Conservation (phyloP, 2,888 invertebrate species). For the Resseliella maxima region DNA sequence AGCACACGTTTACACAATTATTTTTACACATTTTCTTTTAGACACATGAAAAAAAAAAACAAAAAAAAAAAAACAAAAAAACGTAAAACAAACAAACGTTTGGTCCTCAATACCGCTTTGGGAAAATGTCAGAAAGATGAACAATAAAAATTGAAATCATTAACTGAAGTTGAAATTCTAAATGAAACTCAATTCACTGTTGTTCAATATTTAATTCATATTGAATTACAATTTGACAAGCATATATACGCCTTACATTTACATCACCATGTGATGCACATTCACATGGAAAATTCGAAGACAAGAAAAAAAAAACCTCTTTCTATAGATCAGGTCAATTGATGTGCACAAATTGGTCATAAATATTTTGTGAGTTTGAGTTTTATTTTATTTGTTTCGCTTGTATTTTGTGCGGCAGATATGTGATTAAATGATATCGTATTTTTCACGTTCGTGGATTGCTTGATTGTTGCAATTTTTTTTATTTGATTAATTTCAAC, state of each 20-base stretch:
- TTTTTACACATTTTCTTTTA: conserved; percentile 2
- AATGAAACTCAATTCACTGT: neutral
- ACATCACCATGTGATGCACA: no score
- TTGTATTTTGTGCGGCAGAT: no score
- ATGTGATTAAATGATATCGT: conserved; percentile 10
- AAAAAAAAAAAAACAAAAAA: no score
- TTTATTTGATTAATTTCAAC: conserved; percentile 1
- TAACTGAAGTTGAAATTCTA: no score
- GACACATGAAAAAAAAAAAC: neutral
- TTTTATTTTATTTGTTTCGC: no score
- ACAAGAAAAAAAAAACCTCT: neutral
- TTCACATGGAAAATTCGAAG: no score
- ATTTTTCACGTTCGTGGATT: neutral
- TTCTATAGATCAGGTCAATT: no score
- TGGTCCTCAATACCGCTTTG: neutral
- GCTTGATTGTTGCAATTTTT: neutral
- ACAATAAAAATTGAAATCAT: no score
- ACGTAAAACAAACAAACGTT: neutral
- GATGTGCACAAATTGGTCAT: no score
- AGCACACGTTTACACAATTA: conserved; percentile 60
- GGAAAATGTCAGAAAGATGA: no score
- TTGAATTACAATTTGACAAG: neutral
- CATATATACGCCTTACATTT: no score
- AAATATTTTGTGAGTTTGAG: no score
- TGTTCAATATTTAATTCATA: neutral